phyloP scores from a whole-genome alignment of 2,113 vertebrate genomes.

The Vimba vimba region DNA sequence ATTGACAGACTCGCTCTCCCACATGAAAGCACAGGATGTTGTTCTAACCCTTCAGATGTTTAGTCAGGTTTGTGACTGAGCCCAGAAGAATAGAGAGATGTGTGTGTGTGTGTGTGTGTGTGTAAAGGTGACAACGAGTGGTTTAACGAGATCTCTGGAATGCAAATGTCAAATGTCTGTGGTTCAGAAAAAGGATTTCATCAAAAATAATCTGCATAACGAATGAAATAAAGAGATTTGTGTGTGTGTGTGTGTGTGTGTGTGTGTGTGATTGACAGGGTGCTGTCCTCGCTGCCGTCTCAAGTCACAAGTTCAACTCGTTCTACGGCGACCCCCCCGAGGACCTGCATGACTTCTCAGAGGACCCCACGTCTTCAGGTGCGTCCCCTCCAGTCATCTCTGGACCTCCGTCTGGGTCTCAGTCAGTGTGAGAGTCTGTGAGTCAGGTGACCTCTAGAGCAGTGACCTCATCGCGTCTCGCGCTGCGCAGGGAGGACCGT shows the following conservation, averaged over 20 bases:
- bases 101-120: neutral
- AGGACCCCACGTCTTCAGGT: constrained; percentile 98
- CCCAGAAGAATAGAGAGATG: neutral
- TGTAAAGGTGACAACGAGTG: constrained; percentile 18
- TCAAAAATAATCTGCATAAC: neutral
- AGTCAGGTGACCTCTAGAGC: neutral
- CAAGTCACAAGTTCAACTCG: constrained; percentile 98
- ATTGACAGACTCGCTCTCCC: neutral
- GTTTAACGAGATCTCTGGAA: neutral
- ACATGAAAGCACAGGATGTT: constrained; percentile 15
- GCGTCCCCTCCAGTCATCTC: constrained; percentile 49
- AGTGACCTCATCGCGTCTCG: no score
- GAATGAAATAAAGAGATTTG: neutral
- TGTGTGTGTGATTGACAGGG: constrained; percentile 77
- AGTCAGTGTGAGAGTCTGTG: neutral
- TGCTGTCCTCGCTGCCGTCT: constrained; percentile 96
- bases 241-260: neutral
- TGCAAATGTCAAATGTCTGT: neutral
- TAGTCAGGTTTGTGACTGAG: neutral
- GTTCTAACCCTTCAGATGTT: neutral
- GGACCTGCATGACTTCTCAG: constrained; percentile 94
- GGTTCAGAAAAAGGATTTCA: neutral
- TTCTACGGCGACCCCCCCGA: constrained; percentile 97
- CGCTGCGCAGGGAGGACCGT: no score
- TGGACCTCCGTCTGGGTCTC: neutral